These are phyloP conservation scores for Trileptium ribeirensis DNA, from an alignment of 2,888 invertebrate genomes.

Conservation along the genomic window DNA sequence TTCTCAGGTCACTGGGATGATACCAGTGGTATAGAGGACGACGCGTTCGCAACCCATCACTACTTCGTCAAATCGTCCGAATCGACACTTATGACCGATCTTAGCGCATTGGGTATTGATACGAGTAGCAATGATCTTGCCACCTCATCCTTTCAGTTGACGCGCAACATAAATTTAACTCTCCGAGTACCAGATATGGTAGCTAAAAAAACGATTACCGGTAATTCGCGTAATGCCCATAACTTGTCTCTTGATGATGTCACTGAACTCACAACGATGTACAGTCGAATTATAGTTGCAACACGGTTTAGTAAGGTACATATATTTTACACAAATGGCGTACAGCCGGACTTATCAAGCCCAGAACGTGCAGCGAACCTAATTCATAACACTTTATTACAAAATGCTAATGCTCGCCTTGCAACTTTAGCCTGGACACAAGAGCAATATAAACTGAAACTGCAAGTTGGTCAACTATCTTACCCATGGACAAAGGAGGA, in stretches of 20 bases:
- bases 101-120: not conserved
- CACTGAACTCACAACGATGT: not conserved
- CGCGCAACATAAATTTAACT: not conserved
- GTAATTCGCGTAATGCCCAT: not conserved
- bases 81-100: not conserved
- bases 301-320: not conserved
- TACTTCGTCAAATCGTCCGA: not conserved
- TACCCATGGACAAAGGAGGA: not conserved
- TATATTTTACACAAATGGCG: not conserved
- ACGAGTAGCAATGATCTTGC: not conserved
- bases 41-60: no score
- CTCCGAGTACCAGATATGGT: no score
- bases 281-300: not conserved
- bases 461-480: not conserved
- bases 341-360: not conserved
- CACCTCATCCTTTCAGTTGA: not conserved
- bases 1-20: not conserved
- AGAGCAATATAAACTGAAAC: not conserved
- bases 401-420: not conserved
- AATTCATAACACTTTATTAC: no score
- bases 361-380: not conserved
- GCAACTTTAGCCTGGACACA: not conserved
- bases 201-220: not conserved
- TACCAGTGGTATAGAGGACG: no score
- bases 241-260: not conserved